Evolutionary conservation across 2,888 invertebrate genomes (phyloP).

Genomic region (Eupithecia tripunctaria): DNA sequence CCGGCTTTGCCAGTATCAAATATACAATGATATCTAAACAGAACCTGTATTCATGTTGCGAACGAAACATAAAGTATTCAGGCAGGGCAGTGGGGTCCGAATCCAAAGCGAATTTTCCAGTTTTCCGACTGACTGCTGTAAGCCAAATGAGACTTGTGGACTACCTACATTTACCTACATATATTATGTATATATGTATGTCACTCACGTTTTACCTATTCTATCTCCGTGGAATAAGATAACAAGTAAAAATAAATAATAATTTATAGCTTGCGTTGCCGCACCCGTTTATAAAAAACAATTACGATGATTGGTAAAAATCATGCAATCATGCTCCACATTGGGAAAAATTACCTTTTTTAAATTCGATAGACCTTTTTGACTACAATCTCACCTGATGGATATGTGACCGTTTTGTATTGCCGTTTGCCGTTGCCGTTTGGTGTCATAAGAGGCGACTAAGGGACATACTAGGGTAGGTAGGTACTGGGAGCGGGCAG

Average conservation of each 20-base stretch:
- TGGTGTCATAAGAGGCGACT: too few relatives aligned
- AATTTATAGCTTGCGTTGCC: too few relatives aligned
- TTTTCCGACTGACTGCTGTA: conserved; percentile 58
- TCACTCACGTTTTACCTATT: not conserved
- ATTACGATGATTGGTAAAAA: too few relatives aligned
- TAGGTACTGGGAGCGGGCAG: too few relatives aligned
- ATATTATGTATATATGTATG: not conserved
- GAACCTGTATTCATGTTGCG: conserved; percentile 41
- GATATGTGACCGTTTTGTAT: too few relatives aligned
- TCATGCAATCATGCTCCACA: not conserved
- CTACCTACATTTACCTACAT: conserved; percentile 7
- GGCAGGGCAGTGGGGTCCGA: conserved; percentile 30
- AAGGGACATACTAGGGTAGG: too few relatives aligned
- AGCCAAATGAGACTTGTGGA: conserved; percentile 62
- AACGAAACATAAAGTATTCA: conserved; percentile 56
- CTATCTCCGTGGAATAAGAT: not conserved
- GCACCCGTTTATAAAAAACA: too few relatives aligned
- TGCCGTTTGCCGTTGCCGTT: too few relatives aligned
- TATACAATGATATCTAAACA: conserved; percentile 20
- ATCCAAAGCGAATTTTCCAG: conserved; percentile 55
- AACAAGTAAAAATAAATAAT: not conserved
- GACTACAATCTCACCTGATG: too few relatives aligned
- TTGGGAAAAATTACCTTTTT: too few relatives aligned
- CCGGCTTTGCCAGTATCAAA: conserved; percentile 16
- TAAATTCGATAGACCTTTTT: too few relatives aligned